Conservation (phyloP, 2,888 invertebrate species). For the Athalia rosae region DNA sequence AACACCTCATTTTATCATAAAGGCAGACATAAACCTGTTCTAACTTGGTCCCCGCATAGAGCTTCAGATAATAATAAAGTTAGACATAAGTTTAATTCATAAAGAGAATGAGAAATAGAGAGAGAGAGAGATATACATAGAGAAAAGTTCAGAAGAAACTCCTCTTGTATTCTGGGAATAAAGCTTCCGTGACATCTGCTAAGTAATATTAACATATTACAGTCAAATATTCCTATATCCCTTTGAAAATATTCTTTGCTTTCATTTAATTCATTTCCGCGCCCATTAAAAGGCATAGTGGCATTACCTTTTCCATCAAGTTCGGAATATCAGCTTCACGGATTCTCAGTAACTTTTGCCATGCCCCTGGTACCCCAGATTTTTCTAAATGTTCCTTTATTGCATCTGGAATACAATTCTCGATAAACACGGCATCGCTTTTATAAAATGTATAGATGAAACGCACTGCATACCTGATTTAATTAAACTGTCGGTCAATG, state of each 20-base stretch:
- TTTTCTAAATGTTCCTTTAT: slow-evolving; percentile 57
- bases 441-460: background rate
- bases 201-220: background rate
- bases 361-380: slow-evolving; percentile 47
- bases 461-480: slow-evolving; percentile 67
- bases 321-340: slow-evolving; percentile 32
- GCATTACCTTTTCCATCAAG: slow-evolving; percentile 46
- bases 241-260: background rate
- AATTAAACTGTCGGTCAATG: slow-evolving; percentile 74
- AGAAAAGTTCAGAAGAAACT: background rate
- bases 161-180: slow-evolving; percentile 8
- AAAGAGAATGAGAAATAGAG: background rate
- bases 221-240: background rate
- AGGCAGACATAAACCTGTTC: background rate
- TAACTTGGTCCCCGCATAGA: background rate
- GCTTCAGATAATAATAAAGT: slow-evolving; percentile 5
- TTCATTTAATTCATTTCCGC: slow-evolving; percentile 36
- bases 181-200: slow-evolving; percentile 1
- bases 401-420: slow-evolving; percentile 49
- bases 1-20: background rate
- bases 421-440: background rate
- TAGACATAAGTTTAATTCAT: slow-evolving; percentile 25
- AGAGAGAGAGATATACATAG: slow-evolving; percentile 19
- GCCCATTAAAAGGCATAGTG: slow-evolving; percentile 36
- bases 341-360: slow-evolving; percentile 42